Conservation (phyloP, 2,888 invertebrate species). For the Ptilodon capucinus region DNA sequence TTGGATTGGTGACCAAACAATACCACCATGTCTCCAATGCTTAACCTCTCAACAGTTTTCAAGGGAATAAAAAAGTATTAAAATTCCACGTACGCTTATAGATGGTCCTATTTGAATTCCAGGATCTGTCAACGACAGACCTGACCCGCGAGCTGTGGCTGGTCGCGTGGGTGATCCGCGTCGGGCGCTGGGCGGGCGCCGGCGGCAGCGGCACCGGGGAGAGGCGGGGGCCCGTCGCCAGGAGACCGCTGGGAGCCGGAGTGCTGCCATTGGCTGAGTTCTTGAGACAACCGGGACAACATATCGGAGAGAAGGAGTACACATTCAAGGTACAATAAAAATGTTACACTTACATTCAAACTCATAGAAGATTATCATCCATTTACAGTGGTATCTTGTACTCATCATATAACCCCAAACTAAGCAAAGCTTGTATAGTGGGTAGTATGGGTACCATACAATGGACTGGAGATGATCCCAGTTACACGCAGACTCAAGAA, state of each 20-base stretch:
- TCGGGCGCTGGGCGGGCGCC: constrained; percentile 89
- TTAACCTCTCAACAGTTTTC: too few relatives aligned
- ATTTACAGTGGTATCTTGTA: too few relatives aligned
- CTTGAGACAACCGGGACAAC: constrained; percentile 77
- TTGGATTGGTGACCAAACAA: too few relatives aligned
- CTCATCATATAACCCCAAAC: too few relatives aligned
- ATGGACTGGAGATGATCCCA: too few relatives aligned
- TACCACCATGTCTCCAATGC: too few relatives aligned
- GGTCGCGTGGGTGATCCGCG: constrained; percentile 94
- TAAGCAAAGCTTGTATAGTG: too few relatives aligned
- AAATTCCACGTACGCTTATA: too few relatives aligned
- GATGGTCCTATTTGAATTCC: constrained; percentile 38
- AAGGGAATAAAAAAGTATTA: too few relatives aligned
- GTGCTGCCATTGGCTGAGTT: constrained; percentile 89
- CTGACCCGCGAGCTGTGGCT: constrained; percentile 93
- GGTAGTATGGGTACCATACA: too few relatives aligned
- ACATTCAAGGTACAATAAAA: constrained; percentile 85
- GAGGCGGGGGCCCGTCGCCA: constrained; percentile 79
- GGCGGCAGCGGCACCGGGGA: constrained; percentile 78
- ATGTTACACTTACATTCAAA: not conserved
- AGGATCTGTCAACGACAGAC: constrained; percentile 93
- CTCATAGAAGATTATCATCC: too few relatives aligned
- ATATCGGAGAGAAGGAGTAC: constrained; percentile 89
- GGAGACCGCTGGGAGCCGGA: constrained; percentile 94
- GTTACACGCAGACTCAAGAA: too few relatives aligned